These are phyloP conservation scores for Epistrophella euchroma DNA, from an alignment of 2,888 invertebrate genomes.

Conservation along the genomic window DNA sequence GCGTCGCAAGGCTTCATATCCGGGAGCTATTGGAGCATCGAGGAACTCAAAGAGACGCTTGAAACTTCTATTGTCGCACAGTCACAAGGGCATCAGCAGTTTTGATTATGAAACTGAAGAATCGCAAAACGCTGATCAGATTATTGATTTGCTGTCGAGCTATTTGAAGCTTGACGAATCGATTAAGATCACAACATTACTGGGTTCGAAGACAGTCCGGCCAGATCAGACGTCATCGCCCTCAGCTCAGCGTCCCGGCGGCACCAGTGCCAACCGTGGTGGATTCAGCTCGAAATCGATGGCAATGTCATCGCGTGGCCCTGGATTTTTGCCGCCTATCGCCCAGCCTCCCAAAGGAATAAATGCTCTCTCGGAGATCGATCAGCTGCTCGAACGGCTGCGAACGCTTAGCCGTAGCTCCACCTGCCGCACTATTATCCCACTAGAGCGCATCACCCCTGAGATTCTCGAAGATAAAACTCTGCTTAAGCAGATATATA, in stretches of 20 bases:
- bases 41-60: conserved; percentile 78
- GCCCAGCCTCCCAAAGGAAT: conserved; percentile 50
- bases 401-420: conserved; percentile 76
- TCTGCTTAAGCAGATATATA: conserved; percentile 86
- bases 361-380: conserved; percentile 75
- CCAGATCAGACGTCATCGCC: conserved; percentile 82
- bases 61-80: conserved; percentile 77
- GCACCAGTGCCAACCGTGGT: conserved; percentile 18
- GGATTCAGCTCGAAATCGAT: conserved; percentile 65
- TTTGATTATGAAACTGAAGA: conserved; percentile 72
- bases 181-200: conserved; percentile 79
- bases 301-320: conserved; percentile 74
- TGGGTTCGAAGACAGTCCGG: conserved; percentile 80
- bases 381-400: conserved; percentile 79
- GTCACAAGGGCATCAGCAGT: conserved; percentile 61
- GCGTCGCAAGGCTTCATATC: conserved; percentile 91
- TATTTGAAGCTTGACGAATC: conserved; percentile 79
- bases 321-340: conserved; percentile 76
- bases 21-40: conserved; percentile 85
- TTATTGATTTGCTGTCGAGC: conserved; percentile 79
- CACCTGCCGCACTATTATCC: conserved; percentile 77
- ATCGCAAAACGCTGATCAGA: conserved; percentile 78
- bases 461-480: conserved; percentile 90
- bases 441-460: conserved; percentile 88
- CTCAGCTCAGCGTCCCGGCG: conserved; percentile 79